These are phyloP conservation scores for Catostomus latipinnis DNA, from an alignment of 2,797 vertebrate species.

Conservation along the genomic window DNA sequence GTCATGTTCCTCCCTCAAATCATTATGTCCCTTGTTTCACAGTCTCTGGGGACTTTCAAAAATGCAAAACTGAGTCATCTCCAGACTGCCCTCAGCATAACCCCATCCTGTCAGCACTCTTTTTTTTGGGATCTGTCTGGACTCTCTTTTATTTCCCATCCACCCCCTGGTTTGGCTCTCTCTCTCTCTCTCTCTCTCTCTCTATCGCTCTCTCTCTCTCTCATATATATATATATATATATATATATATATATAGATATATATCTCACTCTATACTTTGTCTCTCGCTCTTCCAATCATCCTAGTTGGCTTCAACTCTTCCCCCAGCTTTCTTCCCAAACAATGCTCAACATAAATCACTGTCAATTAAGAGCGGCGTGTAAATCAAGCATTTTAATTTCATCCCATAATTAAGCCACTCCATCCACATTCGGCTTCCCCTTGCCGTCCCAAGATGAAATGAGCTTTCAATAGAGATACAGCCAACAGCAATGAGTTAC, in stretches of 20 bases:
- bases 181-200: neutral
- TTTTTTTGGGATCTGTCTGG: conserved; percentile 52
- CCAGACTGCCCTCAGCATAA: conserved; percentile 53
- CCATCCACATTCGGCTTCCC: conserved; percentile 49
- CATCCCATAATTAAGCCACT: conserved; percentile 62
- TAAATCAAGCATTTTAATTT: conserved; percentile 65
- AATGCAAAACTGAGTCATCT: conserved; percentile 53
- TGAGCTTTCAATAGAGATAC: conserved; percentile 59
- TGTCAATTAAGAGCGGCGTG: conserved; percentile 80
- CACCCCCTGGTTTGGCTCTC: conserved; percentile 30
- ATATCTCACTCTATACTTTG: neutral
- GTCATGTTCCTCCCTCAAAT: conserved; percentile 20
- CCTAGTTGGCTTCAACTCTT: conserved; percentile 54
- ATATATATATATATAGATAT: too few species aligned
- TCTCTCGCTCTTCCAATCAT: conserved; percentile 63
- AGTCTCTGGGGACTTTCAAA: conserved; percentile 48
- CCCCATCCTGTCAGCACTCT: conserved; percentile 53
- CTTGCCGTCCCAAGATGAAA: conserved; percentile 58
- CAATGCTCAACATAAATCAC: conserved; percentile 83
- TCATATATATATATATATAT: too few species aligned
- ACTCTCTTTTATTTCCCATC: conserved; percentile 46
- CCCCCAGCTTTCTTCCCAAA: conserved; percentile 65
- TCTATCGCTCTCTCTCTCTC: too few species aligned
- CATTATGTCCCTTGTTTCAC: conserved; percentile 48
- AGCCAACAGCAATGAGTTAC: conserved; percentile 55